phyloP scores from a whole-genome alignment of 1,140 invertebrate genomes.

The Ericerus pela region DNA sequence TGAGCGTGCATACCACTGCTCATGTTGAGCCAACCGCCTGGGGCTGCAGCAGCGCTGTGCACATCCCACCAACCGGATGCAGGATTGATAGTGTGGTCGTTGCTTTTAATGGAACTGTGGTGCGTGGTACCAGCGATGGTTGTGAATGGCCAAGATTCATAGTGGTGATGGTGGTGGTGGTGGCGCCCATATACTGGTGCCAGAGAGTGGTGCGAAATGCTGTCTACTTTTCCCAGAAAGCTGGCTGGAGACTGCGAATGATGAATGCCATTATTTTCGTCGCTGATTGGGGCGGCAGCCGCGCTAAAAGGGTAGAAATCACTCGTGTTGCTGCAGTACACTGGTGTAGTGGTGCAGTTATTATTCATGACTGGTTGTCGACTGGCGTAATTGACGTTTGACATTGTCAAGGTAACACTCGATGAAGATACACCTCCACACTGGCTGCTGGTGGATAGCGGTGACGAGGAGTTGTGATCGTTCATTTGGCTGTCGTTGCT shows the following conservation, averaged over 20 bases:
- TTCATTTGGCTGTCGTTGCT: conserved; percentile 37
- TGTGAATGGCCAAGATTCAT: conserved; percentile 93
- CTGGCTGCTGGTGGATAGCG: conserved; percentile 20
- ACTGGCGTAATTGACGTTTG: conserved; percentile 14
- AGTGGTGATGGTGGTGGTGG: conserved; percentile 79
- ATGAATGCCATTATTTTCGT: conserved; percentile 22
- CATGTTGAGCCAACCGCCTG: conserved; percentile 64
- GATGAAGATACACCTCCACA: conserved; percentile 18
- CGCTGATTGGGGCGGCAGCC: conserved; percentile 36
- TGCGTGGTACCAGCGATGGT: conserved; percentile 54
- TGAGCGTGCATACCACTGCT: conserved; percentile 56
- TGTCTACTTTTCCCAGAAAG: conserved; percentile 43
- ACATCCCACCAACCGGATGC: conserved; percentile 75
- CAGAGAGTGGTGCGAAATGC: conserved; percentile 35
- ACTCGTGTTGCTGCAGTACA: conserved; percentile 51
- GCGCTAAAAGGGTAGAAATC: conserved; percentile 68
- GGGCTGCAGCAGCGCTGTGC: conserved; percentile 50
- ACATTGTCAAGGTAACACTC: conserved; percentile 15
- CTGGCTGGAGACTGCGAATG: conserved; percentile 39
- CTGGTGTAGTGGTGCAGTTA: conserved; percentile 38
- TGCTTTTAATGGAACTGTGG: conserved; percentile 56
- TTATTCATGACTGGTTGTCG: conserved; percentile 39
- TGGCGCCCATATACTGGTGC: conserved; percentile 79
- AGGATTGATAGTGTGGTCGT: conserved; percentile 42
- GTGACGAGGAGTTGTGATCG: conserved; percentile 29